Percentiles rank a stretch among this genome's conserved stretches.
phyloP scores from a whole-genome alignment of 2,888 invertebrate genomes.

The Meteorus cinctellus region DNA sequence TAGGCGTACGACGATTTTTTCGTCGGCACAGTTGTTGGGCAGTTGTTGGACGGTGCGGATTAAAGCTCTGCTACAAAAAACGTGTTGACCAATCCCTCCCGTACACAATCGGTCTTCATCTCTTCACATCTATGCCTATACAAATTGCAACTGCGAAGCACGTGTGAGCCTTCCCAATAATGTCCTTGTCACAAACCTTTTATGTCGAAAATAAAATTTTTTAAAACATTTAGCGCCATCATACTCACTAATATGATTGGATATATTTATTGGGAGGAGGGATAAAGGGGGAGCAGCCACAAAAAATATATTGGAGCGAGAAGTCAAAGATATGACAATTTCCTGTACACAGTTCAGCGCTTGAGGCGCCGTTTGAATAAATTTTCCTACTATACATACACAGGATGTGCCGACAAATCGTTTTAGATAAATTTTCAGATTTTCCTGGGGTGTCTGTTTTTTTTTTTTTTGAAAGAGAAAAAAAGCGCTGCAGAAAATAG shows the following conservation, averaged over 20 bases:
- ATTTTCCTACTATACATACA: slow-evolving; percentile 1
- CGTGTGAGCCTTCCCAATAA: neutral
- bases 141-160: neutral
- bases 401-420: slow-evolving; percentile 62
- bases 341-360: slow-evolving; percentile 43
- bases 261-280: neutral
- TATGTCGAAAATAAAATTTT: neutral
- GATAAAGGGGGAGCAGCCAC: slow-evolving; percentile 29
- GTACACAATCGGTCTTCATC: neutral
- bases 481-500: slow-evolving; percentile 19
- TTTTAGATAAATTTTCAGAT: slow-evolving; percentile 68
- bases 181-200: neutral
- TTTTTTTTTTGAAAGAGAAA: slow-evolving; percentile 18
- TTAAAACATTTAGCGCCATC: neutral
- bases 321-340: slow-evolving; percentile 34
- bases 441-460: slow-evolving; percentile 48
- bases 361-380: slow-evolving; percentile 43
- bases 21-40: slow-evolving; percentile 38
- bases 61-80: slow-evolving; percentile 14
- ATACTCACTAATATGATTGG: neutral
- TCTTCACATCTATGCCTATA: no score
- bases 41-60: slow-evolving; percentile 22
- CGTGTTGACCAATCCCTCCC: slow-evolving; percentile 13
- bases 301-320: slow-evolving; percentile 50
- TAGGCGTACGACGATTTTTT: slow-evolving; percentile 59